Evolutionary conservation across 2,113 vertebrate genomes (phyloP).

Genomic region (Vimba vimba): DNA sequence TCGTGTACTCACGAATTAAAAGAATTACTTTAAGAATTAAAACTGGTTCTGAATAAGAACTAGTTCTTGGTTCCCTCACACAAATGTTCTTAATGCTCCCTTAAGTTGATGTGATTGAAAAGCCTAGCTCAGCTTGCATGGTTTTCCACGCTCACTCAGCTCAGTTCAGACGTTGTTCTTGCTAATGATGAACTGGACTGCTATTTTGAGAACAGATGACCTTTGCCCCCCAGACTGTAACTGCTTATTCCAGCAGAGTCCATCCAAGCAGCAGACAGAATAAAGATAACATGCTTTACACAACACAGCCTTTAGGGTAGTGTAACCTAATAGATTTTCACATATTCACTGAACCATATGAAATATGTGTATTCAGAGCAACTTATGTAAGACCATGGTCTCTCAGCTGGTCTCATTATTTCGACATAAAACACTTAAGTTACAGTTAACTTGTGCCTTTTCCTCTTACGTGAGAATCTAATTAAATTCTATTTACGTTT

Average conservation of each 20-base stretch:
- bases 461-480: no score
- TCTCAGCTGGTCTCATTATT: no score
- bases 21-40: no score
- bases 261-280: neutral
- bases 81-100: no score
- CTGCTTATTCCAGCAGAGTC: neutral
- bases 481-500: no score
- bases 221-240: conserved; percentile 23
- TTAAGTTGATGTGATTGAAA: neutral
- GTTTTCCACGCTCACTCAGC: neutral
- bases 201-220: conserved; percentile 34
- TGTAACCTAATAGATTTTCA: neutral
- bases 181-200: neutral
- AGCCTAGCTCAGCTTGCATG: neutral
- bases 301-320: conserved; percentile 14
- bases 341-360: neutral
- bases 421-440: no score
- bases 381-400: no score
- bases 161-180: neutral
- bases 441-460: no score
- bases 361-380: conserved; percentile 16
- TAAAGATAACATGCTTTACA: conserved; percentile 1
- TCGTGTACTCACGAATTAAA: no score
- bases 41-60: neutral
- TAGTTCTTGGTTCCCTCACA: neutral